Conservation (phyloP, 2,888 invertebrate genomes). For the Argyresthia albistria region DNA sequence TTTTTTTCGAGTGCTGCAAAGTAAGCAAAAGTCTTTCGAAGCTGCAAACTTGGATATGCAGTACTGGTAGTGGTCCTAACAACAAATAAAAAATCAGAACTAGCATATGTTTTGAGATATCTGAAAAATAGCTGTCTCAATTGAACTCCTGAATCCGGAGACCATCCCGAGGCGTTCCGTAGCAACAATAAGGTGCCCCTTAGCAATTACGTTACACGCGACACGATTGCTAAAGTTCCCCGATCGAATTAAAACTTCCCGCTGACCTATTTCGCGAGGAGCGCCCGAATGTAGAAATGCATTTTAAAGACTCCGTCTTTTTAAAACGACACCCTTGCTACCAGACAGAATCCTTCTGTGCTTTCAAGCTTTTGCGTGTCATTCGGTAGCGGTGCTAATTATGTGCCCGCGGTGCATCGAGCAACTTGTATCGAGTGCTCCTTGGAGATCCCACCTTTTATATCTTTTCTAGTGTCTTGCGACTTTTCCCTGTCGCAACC, state of each 20-base stretch:
- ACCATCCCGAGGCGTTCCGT: too few relatives aligned
- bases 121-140: too few relatives aligned
- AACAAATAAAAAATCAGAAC: too few relatives aligned
- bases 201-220: too few relatives aligned
- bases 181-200: too few relatives aligned
- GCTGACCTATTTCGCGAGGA: neutral
- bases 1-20: too few relatives aligned
- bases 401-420: constrained; percentile 33
- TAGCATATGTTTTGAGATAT: too few relatives aligned
- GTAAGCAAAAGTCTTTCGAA: too few relatives aligned
- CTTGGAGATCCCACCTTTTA: neutral
- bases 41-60: too few relatives aligned
- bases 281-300: neutral
- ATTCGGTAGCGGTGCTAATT: constrained; percentile 54
- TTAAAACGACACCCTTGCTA: neutral
- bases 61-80: too few relatives aligned
- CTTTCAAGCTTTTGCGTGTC: constrained; percentile 44
- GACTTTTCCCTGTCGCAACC: neutral
- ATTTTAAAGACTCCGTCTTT: neutral
- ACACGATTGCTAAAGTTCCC: neutral
- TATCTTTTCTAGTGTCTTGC: neutral
- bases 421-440: constrained; percentile 38
- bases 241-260: neutral
- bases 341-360: neutral
- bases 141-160: too few relatives aligned